phyloP scores from a whole-genome alignment of 2,797 vertebrate species.

The Dermochelys coriacea region DNA sequence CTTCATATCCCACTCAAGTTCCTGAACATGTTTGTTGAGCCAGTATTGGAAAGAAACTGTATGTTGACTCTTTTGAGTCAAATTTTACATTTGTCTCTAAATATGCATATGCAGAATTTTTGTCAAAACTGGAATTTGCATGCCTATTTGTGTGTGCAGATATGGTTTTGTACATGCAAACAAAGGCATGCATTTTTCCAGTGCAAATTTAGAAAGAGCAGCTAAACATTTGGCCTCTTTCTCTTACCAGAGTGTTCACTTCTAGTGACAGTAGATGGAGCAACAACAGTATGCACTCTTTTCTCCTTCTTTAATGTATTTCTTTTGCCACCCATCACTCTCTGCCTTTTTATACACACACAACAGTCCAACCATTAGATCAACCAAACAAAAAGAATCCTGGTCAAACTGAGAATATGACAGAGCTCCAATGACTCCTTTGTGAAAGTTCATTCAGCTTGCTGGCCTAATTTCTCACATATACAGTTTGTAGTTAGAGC shows the following conservation, averaged over 20 bases:
- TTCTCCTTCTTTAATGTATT: neutral
- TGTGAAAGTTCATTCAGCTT: constrained; percentile 24
- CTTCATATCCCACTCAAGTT: neutral
- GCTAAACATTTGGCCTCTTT: neutral
- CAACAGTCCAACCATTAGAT: fast-evolving
- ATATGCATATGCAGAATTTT: neutral
- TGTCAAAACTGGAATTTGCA: neutral
- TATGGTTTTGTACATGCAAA: neutral
- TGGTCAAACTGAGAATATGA: constrained; percentile 41
- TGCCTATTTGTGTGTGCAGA: neutral
- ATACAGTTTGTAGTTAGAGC: neutral
- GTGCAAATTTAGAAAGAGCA: neutral
- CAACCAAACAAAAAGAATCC: neutral
- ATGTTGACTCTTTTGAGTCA: neutral
- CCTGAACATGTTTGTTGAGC: neutral
- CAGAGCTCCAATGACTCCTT: neutral
- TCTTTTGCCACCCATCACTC: constrained; percentile 2
- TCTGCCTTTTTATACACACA: constrained; percentile 4
- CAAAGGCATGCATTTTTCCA: neutral
- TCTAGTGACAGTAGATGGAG: neutral
- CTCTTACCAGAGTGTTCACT: neutral
- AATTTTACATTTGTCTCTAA: neutral
- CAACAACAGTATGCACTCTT: neutral
- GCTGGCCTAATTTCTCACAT: constrained; percentile 1
- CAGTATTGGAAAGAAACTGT: neutral